These are phyloP conservation scores for Bungarus multicinctus DNA, from an alignment of 2,113 vertebrate species.

Conservation along the genomic window DNA sequence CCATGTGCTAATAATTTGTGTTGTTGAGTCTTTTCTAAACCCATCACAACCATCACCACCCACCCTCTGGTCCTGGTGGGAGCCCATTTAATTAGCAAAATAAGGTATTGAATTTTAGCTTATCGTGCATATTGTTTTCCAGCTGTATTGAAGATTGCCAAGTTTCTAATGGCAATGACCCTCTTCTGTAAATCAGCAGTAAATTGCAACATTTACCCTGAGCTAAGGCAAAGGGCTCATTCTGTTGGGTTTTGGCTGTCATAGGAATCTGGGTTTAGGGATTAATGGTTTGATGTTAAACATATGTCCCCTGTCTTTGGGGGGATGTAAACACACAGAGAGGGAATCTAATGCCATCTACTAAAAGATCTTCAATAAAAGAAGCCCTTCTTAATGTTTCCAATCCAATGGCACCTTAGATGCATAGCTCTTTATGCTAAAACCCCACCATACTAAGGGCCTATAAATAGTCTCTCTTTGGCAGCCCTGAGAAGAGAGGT, in stretches of 20 bases:
- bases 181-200: conserved; percentile 86
- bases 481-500: conserved; percentile 81
- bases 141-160: conserved; percentile 86
- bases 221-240: conserved; percentile 81
- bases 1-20: conserved; percentile 78
- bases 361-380: conserved; percentile 81
- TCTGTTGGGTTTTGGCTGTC: conserved; percentile 82
- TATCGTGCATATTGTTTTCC: conserved; percentile 88
- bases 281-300: conserved; percentile 86
- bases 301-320: conserved; percentile 85
- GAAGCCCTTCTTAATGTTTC: conserved; percentile 79
- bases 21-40: conserved; percentile 40
- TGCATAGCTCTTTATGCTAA: conserved; percentile 82
- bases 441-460: conserved; percentile 80
- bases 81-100: conserved; percentile 83
- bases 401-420: conserved; percentile 76
- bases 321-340: conserved; percentile 81
- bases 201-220: conserved; percentile 84
- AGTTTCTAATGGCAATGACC: conserved; percentile 87
- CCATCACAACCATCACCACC: not conserved
- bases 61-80: conserved; percentile 74
- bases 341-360: conserved; percentile 80
- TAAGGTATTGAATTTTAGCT: conserved; percentile 87
- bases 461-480: conserved; percentile 84
- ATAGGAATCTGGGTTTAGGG: conserved; percentile 78